Conservation (phyloP, 2,113 vertebrate genomes). For the Phylloscopus whistleri region DNA sequence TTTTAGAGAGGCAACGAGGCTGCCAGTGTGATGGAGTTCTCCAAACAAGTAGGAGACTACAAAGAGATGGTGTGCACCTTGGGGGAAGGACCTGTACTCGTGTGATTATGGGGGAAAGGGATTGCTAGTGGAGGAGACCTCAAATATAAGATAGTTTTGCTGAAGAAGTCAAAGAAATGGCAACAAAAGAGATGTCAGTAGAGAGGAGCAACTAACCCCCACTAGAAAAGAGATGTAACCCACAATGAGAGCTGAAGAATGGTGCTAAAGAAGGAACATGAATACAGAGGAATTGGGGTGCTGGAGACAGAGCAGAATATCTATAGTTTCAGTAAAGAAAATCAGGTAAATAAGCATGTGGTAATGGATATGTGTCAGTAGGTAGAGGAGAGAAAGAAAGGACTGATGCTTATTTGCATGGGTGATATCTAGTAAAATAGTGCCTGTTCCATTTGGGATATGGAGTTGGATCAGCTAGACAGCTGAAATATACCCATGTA, state of each 20-base stretch:
- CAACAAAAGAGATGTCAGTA: not conserved
- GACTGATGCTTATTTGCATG: not conserved
- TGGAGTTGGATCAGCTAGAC: not conserved
- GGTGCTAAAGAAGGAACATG: not conserved
- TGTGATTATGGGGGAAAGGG: not conserved
- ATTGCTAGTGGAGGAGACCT: not conserved
- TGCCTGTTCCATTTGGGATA: not conserved
- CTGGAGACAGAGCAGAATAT: not conserved
- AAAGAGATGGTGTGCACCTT: not conserved
- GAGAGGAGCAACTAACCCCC: not conserved
- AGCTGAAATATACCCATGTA: not conserved
- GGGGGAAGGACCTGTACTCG: accelerated
- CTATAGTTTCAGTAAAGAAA: not conserved
- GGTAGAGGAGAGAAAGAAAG: not conserved
- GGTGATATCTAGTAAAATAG: not conserved
- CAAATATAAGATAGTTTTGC: not conserved
- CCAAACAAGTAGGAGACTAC: not conserved
- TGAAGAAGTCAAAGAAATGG: not conserved
- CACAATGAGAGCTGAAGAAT: not conserved
- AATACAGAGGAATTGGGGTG: not conserved
- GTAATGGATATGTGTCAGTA: not conserved
- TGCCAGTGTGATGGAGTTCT: not conserved
- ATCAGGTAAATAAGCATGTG: not conserved
- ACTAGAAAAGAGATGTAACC: not conserved
- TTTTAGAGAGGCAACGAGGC: not conserved